Conservation (phyloP, 2,797 vertebrate genomes). For the Poecilia picta region DNA sequence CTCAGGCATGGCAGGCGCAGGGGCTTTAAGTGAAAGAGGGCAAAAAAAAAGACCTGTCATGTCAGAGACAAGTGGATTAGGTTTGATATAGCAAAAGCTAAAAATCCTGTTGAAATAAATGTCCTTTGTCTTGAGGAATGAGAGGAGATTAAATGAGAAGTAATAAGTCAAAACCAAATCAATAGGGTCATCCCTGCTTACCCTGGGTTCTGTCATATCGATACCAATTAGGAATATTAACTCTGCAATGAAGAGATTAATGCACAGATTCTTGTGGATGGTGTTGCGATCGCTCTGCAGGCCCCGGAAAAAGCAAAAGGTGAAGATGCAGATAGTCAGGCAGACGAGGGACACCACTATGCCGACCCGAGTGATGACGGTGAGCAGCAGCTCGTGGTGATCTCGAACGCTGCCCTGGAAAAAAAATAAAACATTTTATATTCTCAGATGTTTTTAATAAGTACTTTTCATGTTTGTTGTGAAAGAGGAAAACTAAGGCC, state of each 20-base stretch:
- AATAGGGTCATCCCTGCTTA: slow-evolving; percentile 77
- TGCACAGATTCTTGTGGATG: slow-evolving; percentile 99
- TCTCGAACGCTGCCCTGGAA: slow-evolving; percentile 84
- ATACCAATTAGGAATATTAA: slow-evolving; percentile 98
- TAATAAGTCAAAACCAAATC: slow-evolving; percentile 63
- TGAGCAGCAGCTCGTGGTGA: slow-evolving; percentile 89
- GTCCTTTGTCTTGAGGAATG: slow-evolving; percentile 49
- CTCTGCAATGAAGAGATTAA: slow-evolving; percentile 98
- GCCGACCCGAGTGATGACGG: slow-evolving; percentile 96
- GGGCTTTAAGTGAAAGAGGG: slow-evolving; percentile 50
- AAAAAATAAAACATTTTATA: slow-evolving; percentile 7
- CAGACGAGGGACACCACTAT: slow-evolving; percentile 97
- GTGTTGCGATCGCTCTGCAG: slow-evolving; percentile 99
- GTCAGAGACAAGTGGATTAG: slow-evolving; percentile 65
- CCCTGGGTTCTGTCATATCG: slow-evolving; percentile 94
- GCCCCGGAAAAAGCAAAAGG: slow-evolving; percentile 99
- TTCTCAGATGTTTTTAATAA: neutral
- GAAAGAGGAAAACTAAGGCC: neutral
- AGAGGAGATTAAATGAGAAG: slow-evolving; percentile 41
- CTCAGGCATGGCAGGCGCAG: slow-evolving; percentile 29
- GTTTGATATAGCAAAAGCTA: slow-evolving; percentile 72
- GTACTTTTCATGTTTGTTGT: neutral
- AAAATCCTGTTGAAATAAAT: slow-evolving; percentile 65
- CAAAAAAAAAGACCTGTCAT: slow-evolving; percentile 60
- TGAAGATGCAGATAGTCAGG: slow-evolving; percentile 97